These are phyloP conservation scores for Keiferia lycopersicella DNA, from an alignment of 2,888 invertebrate species.

Conservation along the genomic window DNA sequence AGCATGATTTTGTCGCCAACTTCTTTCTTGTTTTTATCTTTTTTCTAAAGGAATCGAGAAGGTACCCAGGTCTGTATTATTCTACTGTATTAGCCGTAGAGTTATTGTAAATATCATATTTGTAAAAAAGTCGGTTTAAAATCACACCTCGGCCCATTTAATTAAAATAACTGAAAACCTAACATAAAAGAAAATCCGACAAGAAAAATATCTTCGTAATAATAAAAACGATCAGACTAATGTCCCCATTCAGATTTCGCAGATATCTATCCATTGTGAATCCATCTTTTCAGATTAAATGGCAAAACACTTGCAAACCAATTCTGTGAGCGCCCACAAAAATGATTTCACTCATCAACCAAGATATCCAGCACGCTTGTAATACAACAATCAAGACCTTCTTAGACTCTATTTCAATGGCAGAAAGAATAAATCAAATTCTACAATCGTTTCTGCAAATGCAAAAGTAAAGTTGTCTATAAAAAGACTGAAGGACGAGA, in stretches of 20 bases:
- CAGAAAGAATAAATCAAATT: slow-evolving; percentile 6
- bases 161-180: neutral
- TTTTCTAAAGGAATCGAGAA: no score
- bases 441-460: neutral
- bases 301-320: slow-evolving; percentile 51
- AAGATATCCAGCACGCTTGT: slow-evolving; percentile 27
- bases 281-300: slow-evolving; percentile 42
- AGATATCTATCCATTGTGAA: slow-evolving; percentile 40
- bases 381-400: neutral
- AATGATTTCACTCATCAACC: slow-evolving; percentile 47
- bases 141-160: no score
- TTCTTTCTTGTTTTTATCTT: no score
- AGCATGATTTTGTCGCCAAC: neutral
- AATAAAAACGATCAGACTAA: slow-evolving; percentile 30
- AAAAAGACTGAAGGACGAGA: slow-evolving; percentile 26
- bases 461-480: slow-evolving; percentile 22
- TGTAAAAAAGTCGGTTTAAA: no score
- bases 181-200: neutral
- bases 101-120: no score
- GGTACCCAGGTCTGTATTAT: no score
- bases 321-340: slow-evolving; percentile 42
- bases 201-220: slow-evolving; percentile 13
- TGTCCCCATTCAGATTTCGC: slow-evolving; percentile 27
- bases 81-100: no score
- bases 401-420: slow-evolving; percentile 13